Base-by-base conservation (phyloP, 2,888 invertebrate species). In the Lysandra bellargus region DNA sequence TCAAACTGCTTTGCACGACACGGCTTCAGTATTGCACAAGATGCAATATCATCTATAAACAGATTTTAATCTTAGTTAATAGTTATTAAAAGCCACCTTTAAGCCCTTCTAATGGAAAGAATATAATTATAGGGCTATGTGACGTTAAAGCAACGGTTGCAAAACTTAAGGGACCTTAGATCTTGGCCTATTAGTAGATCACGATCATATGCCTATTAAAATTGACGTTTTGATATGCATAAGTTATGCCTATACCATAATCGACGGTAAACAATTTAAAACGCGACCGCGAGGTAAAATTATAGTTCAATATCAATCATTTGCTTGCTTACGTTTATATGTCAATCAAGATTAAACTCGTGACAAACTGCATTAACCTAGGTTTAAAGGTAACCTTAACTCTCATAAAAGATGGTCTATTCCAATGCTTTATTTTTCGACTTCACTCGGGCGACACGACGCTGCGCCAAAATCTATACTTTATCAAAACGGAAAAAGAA, bases 91-190 rank as follows among this genome's bases (percentile, higher is more conserved):
- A 69, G 33, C 69, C 69, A 64, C 64, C 64, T 64, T n/a, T 30
- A 64, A 33, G 69, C 69, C 69, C 69, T 69, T 69, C 69, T 69
- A 69, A 64, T 64, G 64, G 23, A 64, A 69, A 69, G 14, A 37
- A 69, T 64, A 64, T 64, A 64, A 69, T 69, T 69, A 69, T 69
- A 69, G 69, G 69, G 12, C 12, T 37, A 4, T 2, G 69, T 33
- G 33, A 69, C 69, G 69, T 64, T 37, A 17, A 33, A 30, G 33
- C 69, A 37, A 33, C 69, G 69, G 69, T 69, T 69, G 69, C 69
- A 33, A 69, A 69, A 64, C 64, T 64, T 30, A 30, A 69, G 69
- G 69, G 69, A 33, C 69, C 69, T 69, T 17, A 69, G 37, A 69
- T 69, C 69, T 69, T 69, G 69, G 69, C 69, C 69, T 23, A 69